phyloP scores from a whole-genome alignment of 1,140 invertebrate species.

The Homalodisca vitripennis region DNA sequence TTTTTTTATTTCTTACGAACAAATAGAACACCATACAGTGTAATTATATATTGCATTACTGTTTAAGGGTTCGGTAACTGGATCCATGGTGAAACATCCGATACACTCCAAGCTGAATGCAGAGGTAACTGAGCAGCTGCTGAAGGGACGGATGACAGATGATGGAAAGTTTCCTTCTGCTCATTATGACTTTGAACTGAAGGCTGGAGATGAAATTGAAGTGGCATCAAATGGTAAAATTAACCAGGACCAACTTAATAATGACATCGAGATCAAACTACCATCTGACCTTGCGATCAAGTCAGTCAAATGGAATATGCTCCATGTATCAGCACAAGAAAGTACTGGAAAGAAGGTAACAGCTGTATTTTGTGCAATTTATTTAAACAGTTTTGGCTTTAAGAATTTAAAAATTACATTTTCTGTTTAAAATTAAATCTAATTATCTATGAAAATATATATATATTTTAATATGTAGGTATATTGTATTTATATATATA shows the following conservation, averaged over 20 bases:
- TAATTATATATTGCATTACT: too few species aligned
- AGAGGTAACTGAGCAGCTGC: constrained; percentile 33
- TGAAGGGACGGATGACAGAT: constrained; percentile 25
- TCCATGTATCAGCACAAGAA: too few species aligned
- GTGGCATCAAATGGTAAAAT: constrained; percentile 31
- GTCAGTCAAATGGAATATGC: constrained; percentile 31
- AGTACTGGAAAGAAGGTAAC: too few species aligned
- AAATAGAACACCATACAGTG: too few species aligned
- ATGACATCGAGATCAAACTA: constrained; percentile 31
- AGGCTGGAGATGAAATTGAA: constrained; percentile 24
- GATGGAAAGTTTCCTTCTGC: constrained; percentile 31
- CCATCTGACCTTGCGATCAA: constrained; percentile 31
- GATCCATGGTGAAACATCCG: constrained; percentile 29
- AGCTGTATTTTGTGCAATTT: too few species aligned
- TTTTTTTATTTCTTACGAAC: too few species aligned
- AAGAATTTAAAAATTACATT: too few species aligned
- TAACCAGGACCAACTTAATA: constrained; percentile 23
- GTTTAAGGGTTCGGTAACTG: constrained; percentile 32
- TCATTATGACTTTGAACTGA: constrained; percentile 30
- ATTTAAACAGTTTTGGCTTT: too few species aligned
- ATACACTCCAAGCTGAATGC: constrained; percentile 31
- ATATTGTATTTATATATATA: too few species aligned
- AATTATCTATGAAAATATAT: too few species aligned
- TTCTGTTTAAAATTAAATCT: too few species aligned
- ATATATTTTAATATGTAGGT: too few species aligned